A percentile compares a stretch with the other conserved stretches of the same genome.
These are phyloP conservation scores for Aphodius sticticus DNA, from an alignment of 2,888 invertebrate genomes.

Conservation along the genomic window DNA sequence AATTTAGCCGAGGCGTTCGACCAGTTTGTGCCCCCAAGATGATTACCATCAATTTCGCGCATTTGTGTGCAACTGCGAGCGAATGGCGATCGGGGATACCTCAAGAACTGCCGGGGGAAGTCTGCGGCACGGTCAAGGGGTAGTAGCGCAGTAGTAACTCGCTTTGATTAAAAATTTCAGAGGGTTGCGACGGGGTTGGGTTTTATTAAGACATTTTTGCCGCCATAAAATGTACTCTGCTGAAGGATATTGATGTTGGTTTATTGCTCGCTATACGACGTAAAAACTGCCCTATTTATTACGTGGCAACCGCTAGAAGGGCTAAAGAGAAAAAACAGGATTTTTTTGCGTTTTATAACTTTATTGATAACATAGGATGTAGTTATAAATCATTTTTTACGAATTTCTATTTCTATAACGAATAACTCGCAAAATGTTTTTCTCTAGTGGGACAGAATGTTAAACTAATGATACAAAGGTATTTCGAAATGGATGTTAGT, in stretches of 20 bases:
- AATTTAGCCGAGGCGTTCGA: not conserved
- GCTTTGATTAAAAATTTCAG: slow-evolving; percentile 24
- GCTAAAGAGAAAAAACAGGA: too few relatives aligned
- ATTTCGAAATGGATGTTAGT: too few relatives aligned
- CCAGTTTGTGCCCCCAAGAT: not conserved
- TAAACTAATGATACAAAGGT: too few relatives aligned
- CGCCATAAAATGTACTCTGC: slow-evolving; percentile 15
- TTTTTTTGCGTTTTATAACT: not conserved
- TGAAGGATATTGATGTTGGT: slow-evolving; percentile 21
- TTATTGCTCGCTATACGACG: slow-evolving; percentile 14
- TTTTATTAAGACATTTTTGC: slow-evolving; percentile 26
- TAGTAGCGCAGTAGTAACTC: slow-evolving; percentile 14
- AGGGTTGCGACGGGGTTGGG: not conserved
- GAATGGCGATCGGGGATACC: slow-evolving; percentile 10
- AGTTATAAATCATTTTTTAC: too few relatives aligned
- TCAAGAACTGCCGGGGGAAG: slow-evolving; percentile 8
- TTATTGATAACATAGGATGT: not conserved
- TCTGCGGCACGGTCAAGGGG: not conserved
- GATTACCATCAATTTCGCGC: not conserved
- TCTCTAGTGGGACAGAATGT: too few relatives aligned
- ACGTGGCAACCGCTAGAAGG: not conserved
- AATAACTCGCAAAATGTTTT: too few relatives aligned
- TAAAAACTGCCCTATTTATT: slow-evolving; percentile 1
- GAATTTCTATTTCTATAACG: too few relatives aligned
- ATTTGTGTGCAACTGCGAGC: slow-evolving; percentile 10